A percentile compares a stretch with the other conserved stretches of the same genome.
Evolutionary conservation across 2,113 vertebrate species (phyloP).

Genomic region (Nesogale talazaci): DNA sequence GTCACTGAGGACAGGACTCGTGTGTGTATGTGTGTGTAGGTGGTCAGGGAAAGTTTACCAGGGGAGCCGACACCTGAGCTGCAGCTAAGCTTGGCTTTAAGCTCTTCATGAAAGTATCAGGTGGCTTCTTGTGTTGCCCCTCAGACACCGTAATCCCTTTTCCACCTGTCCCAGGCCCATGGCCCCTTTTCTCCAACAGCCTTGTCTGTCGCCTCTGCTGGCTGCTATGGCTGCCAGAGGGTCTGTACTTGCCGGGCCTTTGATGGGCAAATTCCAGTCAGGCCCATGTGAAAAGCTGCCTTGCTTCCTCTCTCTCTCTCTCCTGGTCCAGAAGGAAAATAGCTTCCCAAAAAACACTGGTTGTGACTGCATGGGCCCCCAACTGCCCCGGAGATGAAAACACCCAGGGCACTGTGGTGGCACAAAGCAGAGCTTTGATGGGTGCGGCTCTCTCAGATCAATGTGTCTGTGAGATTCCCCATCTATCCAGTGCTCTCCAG

Average conservation of each 20-base stretch:
- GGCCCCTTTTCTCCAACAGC: not conserved
- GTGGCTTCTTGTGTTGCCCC: not conserved
- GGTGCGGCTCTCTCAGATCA: not conserved
- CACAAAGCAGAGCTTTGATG: not conserved
- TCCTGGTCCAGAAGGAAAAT: not conserved
- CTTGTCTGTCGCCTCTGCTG: not conserved
- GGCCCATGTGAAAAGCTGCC: not conserved
- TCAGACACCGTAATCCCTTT: not conserved
- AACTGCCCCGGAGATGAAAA: not conserved
- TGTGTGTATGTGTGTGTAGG: not conserved
- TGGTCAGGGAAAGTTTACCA: not conserved
- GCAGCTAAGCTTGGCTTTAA: not conserved
- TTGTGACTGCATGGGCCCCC: not conserved
- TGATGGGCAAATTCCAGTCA: not conserved
- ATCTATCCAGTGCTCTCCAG: not conserved
- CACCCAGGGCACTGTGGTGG: too few relatives aligned
- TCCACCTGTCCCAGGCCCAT: not conserved
- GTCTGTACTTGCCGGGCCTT: not conserved
- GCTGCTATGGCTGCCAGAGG: not conserved
- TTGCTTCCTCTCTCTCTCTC: not conserved
- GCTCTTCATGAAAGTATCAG: not conserved
- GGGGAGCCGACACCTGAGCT: not conserved
- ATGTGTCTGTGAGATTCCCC: not conserved
- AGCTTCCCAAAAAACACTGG: not conserved
- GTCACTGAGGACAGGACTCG: not conserved